Conservation (phyloP, 1,140 invertebrate genomes). For the Penaeus japonicus region DNA sequence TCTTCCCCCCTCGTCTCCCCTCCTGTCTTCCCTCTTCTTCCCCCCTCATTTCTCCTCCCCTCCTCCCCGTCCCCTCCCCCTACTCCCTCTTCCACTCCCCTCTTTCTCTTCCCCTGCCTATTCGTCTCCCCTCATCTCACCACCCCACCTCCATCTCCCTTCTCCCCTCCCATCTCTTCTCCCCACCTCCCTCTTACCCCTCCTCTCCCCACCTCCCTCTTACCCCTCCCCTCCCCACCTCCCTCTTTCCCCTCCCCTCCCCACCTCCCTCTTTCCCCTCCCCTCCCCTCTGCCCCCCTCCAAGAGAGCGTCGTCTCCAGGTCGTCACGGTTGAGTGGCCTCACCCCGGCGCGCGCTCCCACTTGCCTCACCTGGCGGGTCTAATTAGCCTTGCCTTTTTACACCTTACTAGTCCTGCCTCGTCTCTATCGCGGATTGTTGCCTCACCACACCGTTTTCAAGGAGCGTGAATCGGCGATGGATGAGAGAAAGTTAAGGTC, state of each 20-base stretch:
- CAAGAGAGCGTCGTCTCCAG: neutral
- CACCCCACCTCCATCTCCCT: neutral
- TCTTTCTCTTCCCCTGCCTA: neutral
- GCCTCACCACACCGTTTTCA: neutral
- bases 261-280: neutral
- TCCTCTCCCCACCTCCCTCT: neutral
- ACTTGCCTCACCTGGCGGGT: neutral
- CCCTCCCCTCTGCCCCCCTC: neutral
- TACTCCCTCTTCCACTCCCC: neutral
- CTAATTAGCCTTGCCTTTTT: constrained; percentile 47
- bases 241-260: neutral
- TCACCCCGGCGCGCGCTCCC: constrained; percentile 7
- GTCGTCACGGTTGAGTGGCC: constrained; percentile 22
- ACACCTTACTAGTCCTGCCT: constrained; percentile 15
- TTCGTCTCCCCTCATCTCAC: neutral
- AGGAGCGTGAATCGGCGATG: too few species aligned
- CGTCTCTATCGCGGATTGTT: neutral
- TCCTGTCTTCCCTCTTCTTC: neutral
- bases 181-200: neutral
- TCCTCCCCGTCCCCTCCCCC: neutral
- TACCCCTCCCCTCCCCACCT: neutral
- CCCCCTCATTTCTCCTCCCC: neutral
- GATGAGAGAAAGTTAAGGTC: neutral
- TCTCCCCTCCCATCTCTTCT: neutral
- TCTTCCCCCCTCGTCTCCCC: neutral